Percentiles rank a stretch among this genome's conserved stretches.
These are phyloP conservation scores for Holacanthella duospinosa DNA, from an alignment of 2,888 invertebrate species.

Conservation along the genomic window DNA sequence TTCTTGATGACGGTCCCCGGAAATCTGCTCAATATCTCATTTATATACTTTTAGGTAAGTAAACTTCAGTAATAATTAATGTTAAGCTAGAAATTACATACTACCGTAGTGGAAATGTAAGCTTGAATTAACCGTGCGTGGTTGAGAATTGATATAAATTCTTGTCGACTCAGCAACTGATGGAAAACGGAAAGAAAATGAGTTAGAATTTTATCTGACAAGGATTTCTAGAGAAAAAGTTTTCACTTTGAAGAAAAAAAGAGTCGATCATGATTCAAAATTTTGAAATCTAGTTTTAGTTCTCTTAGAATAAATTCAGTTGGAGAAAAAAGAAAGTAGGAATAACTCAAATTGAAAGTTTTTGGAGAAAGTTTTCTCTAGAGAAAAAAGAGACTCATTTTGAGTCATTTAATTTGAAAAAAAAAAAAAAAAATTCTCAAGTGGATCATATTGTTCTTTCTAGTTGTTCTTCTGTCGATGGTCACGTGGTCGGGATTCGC, in stretches of 20 bases:
- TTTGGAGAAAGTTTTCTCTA: neutral
- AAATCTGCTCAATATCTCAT: slow-evolving; percentile 67
- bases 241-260: no score
- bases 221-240: no score
- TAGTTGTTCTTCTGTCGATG: slow-evolving; percentile 63
- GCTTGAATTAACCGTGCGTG: no score
- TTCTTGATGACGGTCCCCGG: slow-evolving; percentile 62
- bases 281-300: no score
- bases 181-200: no score
- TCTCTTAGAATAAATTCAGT: neutral
- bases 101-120: no score
- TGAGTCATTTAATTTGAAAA: neutral
- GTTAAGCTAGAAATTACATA: no score
- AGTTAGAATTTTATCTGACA: no score
- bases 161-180: no score
- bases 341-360: neutral
- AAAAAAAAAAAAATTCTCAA: neutral
- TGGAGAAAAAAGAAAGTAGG: neutral
- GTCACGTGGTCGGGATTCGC: slow-evolving; percentile 63
- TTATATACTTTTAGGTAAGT: slow-evolving; percentile 62
- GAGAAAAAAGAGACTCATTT: neutral
- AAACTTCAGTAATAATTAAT: no score
- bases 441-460: slow-evolving; percentile 40
- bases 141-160: neutral
- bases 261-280: no score